Evolutionary conservation across 2,113 vertebrate species (phyloP).

Genomic region (Probosciger aterrimus): DNA sequence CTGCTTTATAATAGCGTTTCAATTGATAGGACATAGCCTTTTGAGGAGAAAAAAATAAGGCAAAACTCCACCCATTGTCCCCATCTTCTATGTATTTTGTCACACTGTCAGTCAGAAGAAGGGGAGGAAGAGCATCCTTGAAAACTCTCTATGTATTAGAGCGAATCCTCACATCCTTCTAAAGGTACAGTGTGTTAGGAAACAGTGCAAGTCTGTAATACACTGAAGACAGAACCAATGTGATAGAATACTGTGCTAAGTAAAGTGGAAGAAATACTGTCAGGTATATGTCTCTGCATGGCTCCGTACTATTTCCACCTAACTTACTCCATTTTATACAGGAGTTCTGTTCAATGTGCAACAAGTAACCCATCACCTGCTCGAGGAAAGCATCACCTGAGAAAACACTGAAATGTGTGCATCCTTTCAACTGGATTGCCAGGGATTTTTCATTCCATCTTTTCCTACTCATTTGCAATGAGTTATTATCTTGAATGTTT

Average conservation of each 20-base stretch:
- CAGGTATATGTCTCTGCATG: neutral
- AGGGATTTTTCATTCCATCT: neutral
- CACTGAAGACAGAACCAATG: neutral
- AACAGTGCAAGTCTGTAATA: neutral
- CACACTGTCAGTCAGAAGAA: neutral
- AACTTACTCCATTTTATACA: conserved; percentile 6
- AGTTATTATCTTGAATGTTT: neutral
- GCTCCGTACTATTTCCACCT: neutral
- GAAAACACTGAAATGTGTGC: neutral
- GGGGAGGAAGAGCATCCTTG: neutral
- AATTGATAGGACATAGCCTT: neutral
- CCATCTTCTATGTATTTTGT: neutral
- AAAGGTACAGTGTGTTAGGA: neutral
- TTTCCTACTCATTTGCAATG: neutral
- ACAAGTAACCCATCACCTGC: neutral
- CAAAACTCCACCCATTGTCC: neutral
- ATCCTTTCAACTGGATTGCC: neutral
- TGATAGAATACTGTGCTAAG: neutral
- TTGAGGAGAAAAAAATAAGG: neutral
- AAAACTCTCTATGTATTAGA: neutral
- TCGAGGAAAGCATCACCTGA: neutral
- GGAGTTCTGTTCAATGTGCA: neutral
- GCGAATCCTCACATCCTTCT: neutral
- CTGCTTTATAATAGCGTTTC: neutral
- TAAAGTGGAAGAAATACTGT: conserved; percentile 37